Percentiles rank a stretch among this genome's conserved stretches.
Evolutionary conservation across 2,888 invertebrate species (phyloP).

Genomic region (Ormyrus pomaceus): DNA sequence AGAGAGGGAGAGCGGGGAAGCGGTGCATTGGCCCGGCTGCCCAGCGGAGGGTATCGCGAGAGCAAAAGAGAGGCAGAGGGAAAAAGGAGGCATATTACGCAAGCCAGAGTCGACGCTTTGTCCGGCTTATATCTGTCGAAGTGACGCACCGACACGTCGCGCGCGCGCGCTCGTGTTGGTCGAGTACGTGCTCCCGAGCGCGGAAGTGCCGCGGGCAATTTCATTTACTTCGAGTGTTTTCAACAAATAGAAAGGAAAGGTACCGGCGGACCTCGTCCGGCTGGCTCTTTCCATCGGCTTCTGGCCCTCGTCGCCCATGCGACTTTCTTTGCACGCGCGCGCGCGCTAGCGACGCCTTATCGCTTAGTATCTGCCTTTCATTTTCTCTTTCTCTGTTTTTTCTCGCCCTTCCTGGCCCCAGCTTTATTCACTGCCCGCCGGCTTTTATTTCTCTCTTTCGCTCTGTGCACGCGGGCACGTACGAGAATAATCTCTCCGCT

Average conservation of each 20-base stretch:
- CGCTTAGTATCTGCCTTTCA: conserved; percentile 39
- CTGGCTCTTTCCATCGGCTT: background rate
- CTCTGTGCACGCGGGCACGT: conserved; percentile 7
- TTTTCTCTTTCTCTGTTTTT: conserved; percentile 13
- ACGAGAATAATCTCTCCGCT: conserved; percentile 48
- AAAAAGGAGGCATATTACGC: conserved; percentile 18
- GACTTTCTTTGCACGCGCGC: conserved; percentile 28
- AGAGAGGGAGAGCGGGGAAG: background rate
- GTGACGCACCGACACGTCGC: conserved; percentile 16
- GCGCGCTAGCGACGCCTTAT: conserved; percentile 15
- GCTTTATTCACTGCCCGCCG: background rate
- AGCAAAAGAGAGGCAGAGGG: background rate
- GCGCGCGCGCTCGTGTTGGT: conserved; percentile 26
- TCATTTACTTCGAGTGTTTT: conserved; percentile 62
- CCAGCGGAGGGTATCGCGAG: background rate
- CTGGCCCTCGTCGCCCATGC: background rate
- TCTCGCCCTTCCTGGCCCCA: background rate
- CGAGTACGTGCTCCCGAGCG: conserved; percentile 54
- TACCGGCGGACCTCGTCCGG: conserved; percentile 23
- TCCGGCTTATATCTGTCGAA: conserved; percentile 46
- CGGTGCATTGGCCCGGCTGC: conserved; percentile 23
- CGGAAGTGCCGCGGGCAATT: conserved; percentile 57
- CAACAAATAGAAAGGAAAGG: conserved; percentile 56
- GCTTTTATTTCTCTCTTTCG: background rate
- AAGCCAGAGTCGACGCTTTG: conserved; percentile 37